phyloP scores from a whole-genome alignment of 2,797 vertebrate genomes.

The Tinamus major region DNA sequence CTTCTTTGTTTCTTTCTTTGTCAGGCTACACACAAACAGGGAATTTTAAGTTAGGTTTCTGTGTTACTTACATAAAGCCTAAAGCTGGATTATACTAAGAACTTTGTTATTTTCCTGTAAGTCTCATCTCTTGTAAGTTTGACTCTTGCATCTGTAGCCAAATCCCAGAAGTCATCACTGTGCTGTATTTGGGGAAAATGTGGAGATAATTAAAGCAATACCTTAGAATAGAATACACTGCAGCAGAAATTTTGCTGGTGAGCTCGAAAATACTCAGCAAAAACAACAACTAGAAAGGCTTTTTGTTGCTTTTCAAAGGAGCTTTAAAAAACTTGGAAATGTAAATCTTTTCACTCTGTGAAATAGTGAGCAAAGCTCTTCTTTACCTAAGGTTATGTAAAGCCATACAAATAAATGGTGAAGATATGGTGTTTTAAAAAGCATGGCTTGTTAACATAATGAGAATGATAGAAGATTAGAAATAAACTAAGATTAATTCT shows the following conservation, averaged over 20 bases:
- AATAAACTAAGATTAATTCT: not conserved
- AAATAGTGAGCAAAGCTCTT: not conserved
- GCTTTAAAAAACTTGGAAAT: not conserved
- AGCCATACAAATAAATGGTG: not conserved
- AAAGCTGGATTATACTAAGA: slow-evolving; percentile 42
- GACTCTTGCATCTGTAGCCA: not conserved
- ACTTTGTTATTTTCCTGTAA: not conserved
- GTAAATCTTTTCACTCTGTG: not conserved
- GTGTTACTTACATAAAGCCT: slow-evolving; percentile 12
- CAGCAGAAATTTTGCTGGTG: not conserved
- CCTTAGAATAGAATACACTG: not conserved
- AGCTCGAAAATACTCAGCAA: not conserved
- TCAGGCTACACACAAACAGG: not conserved
- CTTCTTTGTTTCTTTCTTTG: not conserved
- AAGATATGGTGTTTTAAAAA: not conserved
- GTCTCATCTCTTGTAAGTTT: slow-evolving; percentile 5
- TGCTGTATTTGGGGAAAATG: not conserved
- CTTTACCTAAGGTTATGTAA: not conserved
- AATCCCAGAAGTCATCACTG: not conserved
- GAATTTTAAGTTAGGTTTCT: slow-evolving; percentile 4
- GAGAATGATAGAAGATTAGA: not conserved
- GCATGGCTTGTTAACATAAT: not conserved
- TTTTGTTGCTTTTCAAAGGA: not conserved
- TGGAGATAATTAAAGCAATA: not conserved
- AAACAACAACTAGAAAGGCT: not conserved